Evolutionary conservation across 2,113 vertebrate species (phyloP).

Genomic region (Odocoileus hemionus): DNA sequence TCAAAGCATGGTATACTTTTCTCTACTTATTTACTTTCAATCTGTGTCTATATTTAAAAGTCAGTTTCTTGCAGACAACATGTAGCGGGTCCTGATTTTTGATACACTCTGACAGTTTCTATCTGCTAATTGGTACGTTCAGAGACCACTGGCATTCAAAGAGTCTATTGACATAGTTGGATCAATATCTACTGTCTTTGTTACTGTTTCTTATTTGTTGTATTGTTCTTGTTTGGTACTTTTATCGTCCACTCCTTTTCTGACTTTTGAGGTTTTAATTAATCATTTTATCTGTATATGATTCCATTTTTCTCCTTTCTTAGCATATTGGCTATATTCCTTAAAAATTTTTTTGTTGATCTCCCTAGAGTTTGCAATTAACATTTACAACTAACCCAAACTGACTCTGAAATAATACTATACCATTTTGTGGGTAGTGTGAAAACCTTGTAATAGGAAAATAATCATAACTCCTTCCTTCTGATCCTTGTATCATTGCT

Average conservation of each 20-base stretch:
- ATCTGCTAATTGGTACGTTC: background rate
- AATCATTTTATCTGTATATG: background rate
- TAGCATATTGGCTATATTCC: background rate
- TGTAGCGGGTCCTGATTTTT: background rate
- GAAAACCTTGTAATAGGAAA: background rate
- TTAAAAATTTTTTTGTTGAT: background rate
- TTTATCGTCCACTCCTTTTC: background rate
- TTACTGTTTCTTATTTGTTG: background rate
- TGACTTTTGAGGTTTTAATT: background rate
- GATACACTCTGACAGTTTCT: background rate
- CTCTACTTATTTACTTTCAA: background rate
- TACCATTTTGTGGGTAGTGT: background rate
- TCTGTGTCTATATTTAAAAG: background rate
- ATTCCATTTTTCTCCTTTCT: background rate
- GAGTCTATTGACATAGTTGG: background rate
- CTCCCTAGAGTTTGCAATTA: background rate
- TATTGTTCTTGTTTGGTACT: background rate
- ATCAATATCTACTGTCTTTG: background rate
- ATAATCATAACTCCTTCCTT: background rate
- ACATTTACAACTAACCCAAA: background rate
- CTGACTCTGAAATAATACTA: background rate
- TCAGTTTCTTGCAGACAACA: background rate
- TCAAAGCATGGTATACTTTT: background rate
- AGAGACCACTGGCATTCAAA: background rate
- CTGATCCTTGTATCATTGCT: background rate